Evolutionary conservation across 2,113 vertebrate species (phyloP), one percentile per base, ranked within the genome.

Genomic region (Hiodon tergisus): DNA sequence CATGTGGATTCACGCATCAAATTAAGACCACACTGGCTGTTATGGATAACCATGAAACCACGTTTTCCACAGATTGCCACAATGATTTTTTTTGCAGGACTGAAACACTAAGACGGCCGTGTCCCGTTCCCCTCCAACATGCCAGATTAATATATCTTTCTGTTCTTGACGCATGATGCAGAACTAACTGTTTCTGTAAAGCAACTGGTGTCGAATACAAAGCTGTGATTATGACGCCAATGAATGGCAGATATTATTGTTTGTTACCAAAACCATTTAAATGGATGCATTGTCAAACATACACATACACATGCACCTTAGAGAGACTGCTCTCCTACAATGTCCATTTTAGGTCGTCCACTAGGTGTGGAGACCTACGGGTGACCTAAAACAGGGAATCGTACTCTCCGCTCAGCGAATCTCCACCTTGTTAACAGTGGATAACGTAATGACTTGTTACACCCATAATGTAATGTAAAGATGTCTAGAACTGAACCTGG

Each of bases 161-260:
- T 46, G 60, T 53, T 14, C 11, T n/a, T 72, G 46, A 52, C 76
- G 73, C 70, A 61, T 11, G 10, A n/a, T n/a, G n/a, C 50, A 67
- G 61, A 74, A 66, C 52, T 62, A 74, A 74, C 66, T 65, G 72
- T 65, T 74, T 67, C 31, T 51, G 52, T 48, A 67, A 77, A 67
- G 69, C 53, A 67, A 60, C 61, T 67, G 76, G 50, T 77, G 62
- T 77, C 61, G 67, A 46, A 54, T 31, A 46, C 47, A 60, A 10
- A 48, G 4, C 53, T 11, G 60, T 63, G 50, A 73, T 60, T 61
- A 73, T 58, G 14, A 54, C 10, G 47, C 53, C 52, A 14, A 11
- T 73, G 63, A 14, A 46, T 67, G 59, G 57, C 53, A 77, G 10
- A 52, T 58, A 5, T 14, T 51, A 54, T 67, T 72, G 59, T 77